Base-by-base conservation (phyloP, 2,113 vertebrate species). In the Leptobrachium leishanense region DNA sequence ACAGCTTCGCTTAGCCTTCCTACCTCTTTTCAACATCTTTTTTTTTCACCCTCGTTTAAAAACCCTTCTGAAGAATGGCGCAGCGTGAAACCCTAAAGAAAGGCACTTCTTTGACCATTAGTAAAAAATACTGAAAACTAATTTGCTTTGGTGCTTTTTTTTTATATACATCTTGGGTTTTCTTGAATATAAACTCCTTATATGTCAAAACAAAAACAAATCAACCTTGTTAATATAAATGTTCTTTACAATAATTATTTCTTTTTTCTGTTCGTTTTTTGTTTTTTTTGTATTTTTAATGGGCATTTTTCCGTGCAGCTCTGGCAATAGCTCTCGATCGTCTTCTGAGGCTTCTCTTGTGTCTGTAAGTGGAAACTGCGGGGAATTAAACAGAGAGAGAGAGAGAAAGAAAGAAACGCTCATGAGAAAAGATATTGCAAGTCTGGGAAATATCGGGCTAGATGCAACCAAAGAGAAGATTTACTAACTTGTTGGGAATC, bases 121-220 rank as follows among this genome's bases (percentile, higher is more conserved):
- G 90, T 86, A 85, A 87, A 59, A 82, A 86, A 84, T 72, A 82
- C 86, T 89, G 84, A 88, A 83, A 85, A 88, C 86, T 91, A 92
- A 91, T 93, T 91, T 54, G 87, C 92, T 96, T 95, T 93, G 89
- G 89, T 90, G 86, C 83, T 88, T 72, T 84, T 87, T 85, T 88
- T 84, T 90, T 89, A 86, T 85, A 91, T 91, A 93, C 89, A 92
- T 89, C 84, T 81, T 90, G 89, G 91, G 88, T 75, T 87, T 86
- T 90, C 85, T 88, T 90, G 87, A 91, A 92, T 89, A 91, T 88
- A 88, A 88, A 88, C 87, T 89, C 91, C 93, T 92, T 95, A 92
- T 89, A 92, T 88, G 89, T 92, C 86, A 90, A 91, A 90, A 91
- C 85, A 89, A 90, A 82, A 89, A 83, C 0, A 88, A 88, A 86